These are phyloP conservation scores for Bovichtus diacanthus DNA, from an alignment of 2,797 vertebrate species.

Conservation along the genomic window DNA sequence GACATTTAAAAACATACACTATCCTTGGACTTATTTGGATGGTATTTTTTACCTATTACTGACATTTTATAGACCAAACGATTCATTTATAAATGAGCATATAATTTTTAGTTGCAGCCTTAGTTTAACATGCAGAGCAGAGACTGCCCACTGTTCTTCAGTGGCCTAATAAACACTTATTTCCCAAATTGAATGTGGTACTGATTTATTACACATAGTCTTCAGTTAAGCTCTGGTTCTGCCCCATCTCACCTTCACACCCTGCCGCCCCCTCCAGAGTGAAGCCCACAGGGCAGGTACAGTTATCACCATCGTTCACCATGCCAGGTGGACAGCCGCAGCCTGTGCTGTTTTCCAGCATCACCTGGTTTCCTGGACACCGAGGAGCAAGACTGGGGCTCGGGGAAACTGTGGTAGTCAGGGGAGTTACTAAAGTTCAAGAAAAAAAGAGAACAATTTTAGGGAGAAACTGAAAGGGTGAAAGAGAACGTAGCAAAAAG, in stretches of 20 bases:
- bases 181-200: not conserved
- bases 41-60: too few relatives aligned
- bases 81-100: too few relatives aligned
- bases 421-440: constrained; percentile 36
- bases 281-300: constrained; percentile 80
- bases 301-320: constrained; percentile 63
- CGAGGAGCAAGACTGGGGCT: constrained; percentile 23
- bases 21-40: too few relatives aligned
- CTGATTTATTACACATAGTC: not conserved
- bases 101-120: too few relatives aligned
- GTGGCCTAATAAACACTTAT: not conserved
- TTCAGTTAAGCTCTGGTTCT: not conserved
- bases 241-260: constrained; percentile 75
- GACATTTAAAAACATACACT: too few relatives aligned
- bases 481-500: not conserved
- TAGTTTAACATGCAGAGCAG: not conserved
- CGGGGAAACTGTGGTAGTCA: constrained; percentile 19
- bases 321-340: constrained; percentile 72
- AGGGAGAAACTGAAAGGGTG: not conserved
- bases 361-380: constrained; percentile 75
- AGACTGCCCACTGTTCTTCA: not conserved
- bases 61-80: too few relatives aligned
- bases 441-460: not conserved
- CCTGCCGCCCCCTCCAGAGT: constrained; percentile 45
- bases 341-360: constrained; percentile 29